Percentiles rank a stretch among this genome's conserved stretches.
These are phyloP conservation scores for Danaus plexippus DNA, from an alignment of 1,140 invertebrate genomes.

Conservation along the genomic window DNA sequence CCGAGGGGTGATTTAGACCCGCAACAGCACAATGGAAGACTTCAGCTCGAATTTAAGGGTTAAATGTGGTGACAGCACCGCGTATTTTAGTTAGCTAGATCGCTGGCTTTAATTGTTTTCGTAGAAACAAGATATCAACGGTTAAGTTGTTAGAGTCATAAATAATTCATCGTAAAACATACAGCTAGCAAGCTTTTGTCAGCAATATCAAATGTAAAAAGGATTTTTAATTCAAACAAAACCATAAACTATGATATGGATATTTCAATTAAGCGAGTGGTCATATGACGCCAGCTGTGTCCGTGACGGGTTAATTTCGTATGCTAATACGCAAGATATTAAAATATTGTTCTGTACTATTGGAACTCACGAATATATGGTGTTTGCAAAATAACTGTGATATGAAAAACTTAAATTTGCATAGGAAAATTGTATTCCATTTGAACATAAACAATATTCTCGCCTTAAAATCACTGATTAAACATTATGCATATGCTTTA, in stretches of 20 bases:
- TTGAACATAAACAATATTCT: too few species aligned
- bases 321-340: conserved; percentile 16
- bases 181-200: background rate
- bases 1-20: conserved; percentile 32
- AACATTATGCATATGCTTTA: too few species aligned
- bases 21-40: conserved; percentile 23
- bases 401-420: too few species aligned
- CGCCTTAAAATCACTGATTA: too few species aligned
- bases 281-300: conserved; percentile 10
- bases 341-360: conserved; percentile 12
- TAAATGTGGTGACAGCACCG: conserved; percentile 18
- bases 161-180: too few species aligned
- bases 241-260: conserved; percentile 13
- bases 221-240: conserved; percentile 3
- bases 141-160: too few species aligned
- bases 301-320: conserved; percentile 16
- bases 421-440: too few species aligned
- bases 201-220: too few species aligned
- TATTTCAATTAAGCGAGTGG: conserved; percentile 14
- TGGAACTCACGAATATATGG: background rate
- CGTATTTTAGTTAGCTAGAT: conserved; percentile 11
- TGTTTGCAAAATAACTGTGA: too few species aligned
- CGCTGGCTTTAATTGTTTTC: conserved; percentile 11
- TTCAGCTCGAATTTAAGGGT: conserved; percentile 22
- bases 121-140: background rate